These are phyloP conservation scores for Muscina levida DNA, from an alignment of 2,888 invertebrate species.

Conservation along the genomic window DNA sequence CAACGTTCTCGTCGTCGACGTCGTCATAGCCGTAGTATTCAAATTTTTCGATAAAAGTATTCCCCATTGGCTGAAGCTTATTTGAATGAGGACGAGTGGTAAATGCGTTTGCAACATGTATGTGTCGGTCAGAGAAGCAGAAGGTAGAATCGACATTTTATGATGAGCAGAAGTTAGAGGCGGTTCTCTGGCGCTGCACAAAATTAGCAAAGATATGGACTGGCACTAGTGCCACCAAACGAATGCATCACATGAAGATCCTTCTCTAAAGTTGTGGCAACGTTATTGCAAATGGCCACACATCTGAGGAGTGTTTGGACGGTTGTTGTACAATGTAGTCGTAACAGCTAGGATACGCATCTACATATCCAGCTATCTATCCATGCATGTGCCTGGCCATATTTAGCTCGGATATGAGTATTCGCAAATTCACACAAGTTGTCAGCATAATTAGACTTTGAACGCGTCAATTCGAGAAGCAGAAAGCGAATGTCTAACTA, in stretches of 20 bases:
- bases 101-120: constrained; percentile 16
- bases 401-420: neutral
- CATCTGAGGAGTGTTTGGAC: no score
- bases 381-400: no score
- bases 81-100: constrained; percentile 52
- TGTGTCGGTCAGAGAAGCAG: neutral
- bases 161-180: constrained; percentile 54
- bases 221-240: neutral
- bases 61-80: constrained; percentile 71
- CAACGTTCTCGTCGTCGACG: constrained; percentile 36
- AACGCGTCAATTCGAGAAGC: constrained; percentile 30
- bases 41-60: constrained; percentile 78
- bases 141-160: constrained; percentile 55
- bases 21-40: constrained; percentile 65
- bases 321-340: no score
- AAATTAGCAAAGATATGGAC: constrained; percentile 56
- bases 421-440: constrained; percentile 56
- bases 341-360: no score
- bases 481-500: constrained; percentile 25
- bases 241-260: constrained; percentile 14
- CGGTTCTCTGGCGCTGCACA: constrained; percentile 52
- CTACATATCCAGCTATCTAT: no score
- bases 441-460: constrained; percentile 63
- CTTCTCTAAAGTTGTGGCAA: neutral
- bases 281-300: constrained; percentile 9